Evolutionary conservation across 2,888 invertebrate species (phyloP), one percentile per base, ranked within the genome.

Genomic region (Carcina quercana): DNA sequence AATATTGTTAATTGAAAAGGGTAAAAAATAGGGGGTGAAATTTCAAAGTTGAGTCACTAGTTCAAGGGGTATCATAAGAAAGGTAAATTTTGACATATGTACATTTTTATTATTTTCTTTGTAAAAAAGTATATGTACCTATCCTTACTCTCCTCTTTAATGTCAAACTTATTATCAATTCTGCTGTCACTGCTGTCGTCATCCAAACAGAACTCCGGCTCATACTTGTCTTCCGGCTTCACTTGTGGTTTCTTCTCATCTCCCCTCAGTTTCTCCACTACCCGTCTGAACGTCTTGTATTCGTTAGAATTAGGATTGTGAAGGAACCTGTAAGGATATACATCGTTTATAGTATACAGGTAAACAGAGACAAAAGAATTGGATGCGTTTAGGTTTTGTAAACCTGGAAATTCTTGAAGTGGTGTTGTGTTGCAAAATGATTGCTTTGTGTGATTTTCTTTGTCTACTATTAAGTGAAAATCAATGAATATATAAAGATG

Each of bases 171-270:
- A 17, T 68, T 65, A 30, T 80, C 79, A 40, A 73, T 71, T 36
- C 80, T 82, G 19, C 69, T 65, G 30, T 80, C 79, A 40, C 73
- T 71, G 37, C 80, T 82, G n/a, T 82, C 78, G 34, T 86, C 85
- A 32, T 85, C 79, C 38, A 85, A 50, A 42, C 74, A 70, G 43
- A 83, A 85, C 46, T 85, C 85, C 0, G 85, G 85, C 33, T 85
- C 84, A 58, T 85, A 85, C 59, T 75, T 84, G 40, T 85, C 85
- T 45, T 85, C 84, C 0, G 82, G 82, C 30, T 80, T 82, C 13
- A 83, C 63, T 35, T 73, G 68, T 1, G 59, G 59, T 38, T 71
- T 74, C 40, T 47, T 63, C 5, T 69, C 42, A 2, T 73, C 71
- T 8, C 42, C 43, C 19, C 76, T 61, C 28, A 73, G 56, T 43